phyloP scores from a whole-genome alignment of 2,797 vertebrate species.

The Eulemur mongoz region DNA sequence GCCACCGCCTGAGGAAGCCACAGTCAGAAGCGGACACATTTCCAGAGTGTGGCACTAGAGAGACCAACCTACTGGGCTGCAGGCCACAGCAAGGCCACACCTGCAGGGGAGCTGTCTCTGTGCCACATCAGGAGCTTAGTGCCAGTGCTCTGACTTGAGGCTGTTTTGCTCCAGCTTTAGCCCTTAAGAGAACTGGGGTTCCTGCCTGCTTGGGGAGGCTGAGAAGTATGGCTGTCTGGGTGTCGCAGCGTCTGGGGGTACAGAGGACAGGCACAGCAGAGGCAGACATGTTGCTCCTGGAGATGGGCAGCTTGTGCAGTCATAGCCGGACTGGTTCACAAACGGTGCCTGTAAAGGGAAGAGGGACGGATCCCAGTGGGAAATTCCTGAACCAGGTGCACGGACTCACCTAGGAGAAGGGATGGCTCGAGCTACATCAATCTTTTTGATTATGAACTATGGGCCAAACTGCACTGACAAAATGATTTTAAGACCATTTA shows the following conservation, averaged over 20 bases:
- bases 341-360: background rate
- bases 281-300: background rate
- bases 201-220: background rate
- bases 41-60: background rate
- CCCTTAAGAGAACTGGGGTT: background rate
- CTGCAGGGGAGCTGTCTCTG: rapidly evolving
- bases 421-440: background rate
- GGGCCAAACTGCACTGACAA: background rate
- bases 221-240: background rate
- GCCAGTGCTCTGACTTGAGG: background rate
- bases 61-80: background rate
- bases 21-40: background rate
- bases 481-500: background rate
- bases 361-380: background rate
- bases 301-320: background rate
- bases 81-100: background rate
- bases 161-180: background rate
- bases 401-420: background rate
- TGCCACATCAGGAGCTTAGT: background rate
- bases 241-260: rapidly evolving
- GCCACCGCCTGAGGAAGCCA: background rate
- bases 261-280: background rate
- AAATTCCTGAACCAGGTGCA: background rate
- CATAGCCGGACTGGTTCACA: background rate
- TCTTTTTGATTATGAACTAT: background rate